Base-by-base conservation (phyloP, 2,888 invertebrate species). In the Strigamia maritima region DNA sequence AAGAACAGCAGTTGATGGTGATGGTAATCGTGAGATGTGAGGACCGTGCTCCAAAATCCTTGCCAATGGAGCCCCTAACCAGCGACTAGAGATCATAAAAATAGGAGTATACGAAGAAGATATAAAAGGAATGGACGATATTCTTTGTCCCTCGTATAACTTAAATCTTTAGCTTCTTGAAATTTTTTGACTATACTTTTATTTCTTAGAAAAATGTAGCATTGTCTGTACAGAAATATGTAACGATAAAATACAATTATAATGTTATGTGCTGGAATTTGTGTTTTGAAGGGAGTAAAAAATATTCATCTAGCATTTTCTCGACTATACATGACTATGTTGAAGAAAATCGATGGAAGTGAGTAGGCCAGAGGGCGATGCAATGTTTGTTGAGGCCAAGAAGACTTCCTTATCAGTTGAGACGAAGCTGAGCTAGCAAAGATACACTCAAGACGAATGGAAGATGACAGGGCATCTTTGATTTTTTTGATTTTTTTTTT, bases 21-120 rank as follows among this genome's bases (percentile, higher is more conserved):
- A 60, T 60, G 60, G 60, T 60, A 60, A 60, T 60, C 60, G 60
- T 60, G 60, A 60, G 60, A 60, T 60, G 60, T 60, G 60, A 60
- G 60, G 19, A 24, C 60, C 60, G 60, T 60, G 19, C 60, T 60
- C 60, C 60, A 60, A 60, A 60, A 24, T 24, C 60, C 24, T 60
- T 60, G 60, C 60, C 60, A 60, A 60, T 60, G 60, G 60, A 4
- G 60, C 60, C 60, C 35, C 60, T 60, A 60, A 60, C 60, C 60
- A 60, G 60, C 19, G 60, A 60, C 60, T 60, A 24, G 60, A 60
- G 60, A 60, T 60, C 60, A 60, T 60, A 60, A 60, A 60, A 60
- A 60, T 60, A 60, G 60, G 60, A 60, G 60, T 60, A 60, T 60
- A 60, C 14, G 60, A 60, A 60, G 60, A 19, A 60, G 22, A 60